Conservation (phyloP, 2,113 vertebrate genomes). For the Corvus moneduloides region DNA sequence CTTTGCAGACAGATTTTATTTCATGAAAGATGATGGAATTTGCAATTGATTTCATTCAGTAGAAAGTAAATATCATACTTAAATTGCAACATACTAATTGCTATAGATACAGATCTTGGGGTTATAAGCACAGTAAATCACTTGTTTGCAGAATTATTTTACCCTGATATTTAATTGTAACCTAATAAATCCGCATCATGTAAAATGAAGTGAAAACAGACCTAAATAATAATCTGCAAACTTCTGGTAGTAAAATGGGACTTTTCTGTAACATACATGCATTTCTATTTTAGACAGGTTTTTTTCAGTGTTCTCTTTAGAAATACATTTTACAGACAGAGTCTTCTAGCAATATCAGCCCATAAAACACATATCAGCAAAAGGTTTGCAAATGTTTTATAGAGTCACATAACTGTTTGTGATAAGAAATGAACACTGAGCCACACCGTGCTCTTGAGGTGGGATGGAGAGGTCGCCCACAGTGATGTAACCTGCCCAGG, state of each 20-base stretch:
- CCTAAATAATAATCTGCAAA: background rate
- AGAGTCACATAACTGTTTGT: background rate
- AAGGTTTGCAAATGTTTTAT: background rate
- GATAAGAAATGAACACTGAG: background rate
- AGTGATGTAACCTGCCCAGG: background rate
- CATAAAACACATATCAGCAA: background rate
- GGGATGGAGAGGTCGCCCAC: background rate
- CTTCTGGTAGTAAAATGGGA: background rate
- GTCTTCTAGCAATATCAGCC: background rate
- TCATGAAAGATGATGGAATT: background rate
- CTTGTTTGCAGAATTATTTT: background rate
- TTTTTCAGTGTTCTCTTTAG: background rate
- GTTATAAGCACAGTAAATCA: background rate
- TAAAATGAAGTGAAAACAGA: slow-evolving; percentile 30
- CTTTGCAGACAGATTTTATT: background rate
- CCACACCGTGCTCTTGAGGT: accelerated
- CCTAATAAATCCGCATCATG: background rate
- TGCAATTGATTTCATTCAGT: background rate
- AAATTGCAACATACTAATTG: background rate
- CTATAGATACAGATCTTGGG: background rate
- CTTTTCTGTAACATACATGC: background rate
- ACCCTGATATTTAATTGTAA: background rate
- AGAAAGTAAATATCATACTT: background rate
- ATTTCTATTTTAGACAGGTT: background rate
- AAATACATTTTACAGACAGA: background rate